Percentiles rank a stretch among this genome's conserved stretches.
These are phyloP conservation scores for Bos javanicus DNA, from an alignment of 2,113 vertebrate species.

Conservation along the genomic window DNA sequence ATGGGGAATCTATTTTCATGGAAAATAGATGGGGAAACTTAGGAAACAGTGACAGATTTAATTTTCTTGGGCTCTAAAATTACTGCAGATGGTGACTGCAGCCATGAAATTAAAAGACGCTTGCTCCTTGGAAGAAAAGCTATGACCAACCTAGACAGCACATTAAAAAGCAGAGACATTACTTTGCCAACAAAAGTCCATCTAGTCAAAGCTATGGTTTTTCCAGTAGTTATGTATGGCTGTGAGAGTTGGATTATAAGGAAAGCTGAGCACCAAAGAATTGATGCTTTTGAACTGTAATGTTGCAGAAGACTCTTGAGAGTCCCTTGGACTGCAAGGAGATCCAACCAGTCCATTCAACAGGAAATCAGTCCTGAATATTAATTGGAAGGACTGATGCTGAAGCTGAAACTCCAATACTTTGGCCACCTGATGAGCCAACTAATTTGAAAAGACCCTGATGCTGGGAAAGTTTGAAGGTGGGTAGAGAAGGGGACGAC, in stretches of 20 bases:
- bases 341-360: background rate
- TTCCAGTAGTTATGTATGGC: background rate
- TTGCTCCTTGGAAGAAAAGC: background rate
- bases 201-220: background rate
- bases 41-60: background rate
- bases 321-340: background rate
- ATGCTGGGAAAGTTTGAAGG: background rate
- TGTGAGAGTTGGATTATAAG: background rate
- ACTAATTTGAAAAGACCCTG: background rate
- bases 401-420: background rate
- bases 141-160: background rate
- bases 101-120: background rate
- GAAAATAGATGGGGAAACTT: background rate
- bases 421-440: background rate
- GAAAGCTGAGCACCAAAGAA: rapidly evolving
- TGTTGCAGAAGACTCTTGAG: background rate
- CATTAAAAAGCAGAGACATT: background rate
- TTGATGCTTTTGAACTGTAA: background rate
- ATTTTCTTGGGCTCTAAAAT: background rate
- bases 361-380: background rate
- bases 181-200: background rate
- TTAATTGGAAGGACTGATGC: background rate
- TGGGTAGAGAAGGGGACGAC: background rate
- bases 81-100: background rate
- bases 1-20: background rate